Evolutionary conservation across 2,888 invertebrate genomes (phyloP).

Genomic region (Cepaea hortensis): DNA sequence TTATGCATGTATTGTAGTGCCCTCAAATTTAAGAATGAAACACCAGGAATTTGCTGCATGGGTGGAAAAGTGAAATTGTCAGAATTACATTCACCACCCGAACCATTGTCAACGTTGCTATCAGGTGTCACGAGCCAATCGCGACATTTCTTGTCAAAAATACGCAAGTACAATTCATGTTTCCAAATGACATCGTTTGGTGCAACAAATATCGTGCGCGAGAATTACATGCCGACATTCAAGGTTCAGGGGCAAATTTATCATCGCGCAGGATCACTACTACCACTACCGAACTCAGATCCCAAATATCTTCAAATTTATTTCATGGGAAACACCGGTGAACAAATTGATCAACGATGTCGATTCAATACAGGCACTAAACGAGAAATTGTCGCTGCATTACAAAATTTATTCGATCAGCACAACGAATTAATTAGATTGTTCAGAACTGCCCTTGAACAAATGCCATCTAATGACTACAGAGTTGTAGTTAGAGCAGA

Average conservation of each 20-base stretch:
- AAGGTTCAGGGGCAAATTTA: neutral
- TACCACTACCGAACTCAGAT: neutral
- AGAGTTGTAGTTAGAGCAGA: neutral
- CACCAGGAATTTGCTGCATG: neutral
- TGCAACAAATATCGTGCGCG: neutral
- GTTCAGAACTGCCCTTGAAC: conserved; percentile 3
- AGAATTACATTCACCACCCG: neutral
- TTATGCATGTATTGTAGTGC: neutral
- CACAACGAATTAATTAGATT: neutral
- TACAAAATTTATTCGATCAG: neutral
- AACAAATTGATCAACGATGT: neutral
- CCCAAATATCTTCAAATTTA: conserved; percentile 1
- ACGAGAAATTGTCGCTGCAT: neutral
- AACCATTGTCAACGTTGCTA: neutral
- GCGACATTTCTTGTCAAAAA: neutral
- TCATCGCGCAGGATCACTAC: neutral
- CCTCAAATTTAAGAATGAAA: conserved; percentile 11
- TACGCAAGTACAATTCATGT: neutral
- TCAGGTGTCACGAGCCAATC: too few relatives aligned
- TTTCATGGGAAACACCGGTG: neutral
- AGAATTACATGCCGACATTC: conserved; percentile 15
- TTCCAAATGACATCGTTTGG: conserved; percentile 5
- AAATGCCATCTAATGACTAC: conserved; percentile 1
- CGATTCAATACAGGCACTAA: neutral
- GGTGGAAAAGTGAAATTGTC: neutral